Evolutionary conservation across 2,113 vertebrate species (phyloP).

Genomic region (Prinia subflava): DNA sequence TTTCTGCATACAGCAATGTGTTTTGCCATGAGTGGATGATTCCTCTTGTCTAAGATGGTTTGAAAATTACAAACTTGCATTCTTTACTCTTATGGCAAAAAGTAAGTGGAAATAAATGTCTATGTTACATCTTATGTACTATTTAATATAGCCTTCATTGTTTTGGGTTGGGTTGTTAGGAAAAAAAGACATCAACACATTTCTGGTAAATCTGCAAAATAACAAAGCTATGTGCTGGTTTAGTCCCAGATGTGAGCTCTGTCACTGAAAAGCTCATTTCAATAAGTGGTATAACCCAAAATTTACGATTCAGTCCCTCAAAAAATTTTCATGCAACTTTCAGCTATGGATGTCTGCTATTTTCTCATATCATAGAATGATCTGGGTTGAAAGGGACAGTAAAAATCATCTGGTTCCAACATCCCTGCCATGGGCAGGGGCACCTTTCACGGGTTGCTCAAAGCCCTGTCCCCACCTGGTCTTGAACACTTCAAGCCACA

Average conservation of each 20-base stretch:
- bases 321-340: neutral
- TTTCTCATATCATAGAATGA: neutral
- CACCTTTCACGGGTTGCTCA: neutral
- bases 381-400: neutral
- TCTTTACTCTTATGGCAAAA: neutral
- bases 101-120: neutral
- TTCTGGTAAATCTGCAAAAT: neutral
- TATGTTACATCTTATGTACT: neutral
- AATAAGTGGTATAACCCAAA: neutral
- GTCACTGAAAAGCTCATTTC: neutral
- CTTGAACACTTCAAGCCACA: neutral
- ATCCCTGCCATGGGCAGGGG: too few species aligned
- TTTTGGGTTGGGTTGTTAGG: neutral
- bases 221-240: neutral
- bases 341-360: neutral
- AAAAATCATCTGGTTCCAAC: neutral
- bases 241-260: rapidly evolving
- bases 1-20: neutral
- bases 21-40: neutral
- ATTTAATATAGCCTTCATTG: neutral
- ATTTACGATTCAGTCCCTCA: neutral
- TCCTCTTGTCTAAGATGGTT: neutral
- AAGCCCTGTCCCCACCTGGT: neutral
- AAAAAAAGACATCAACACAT: neutral
- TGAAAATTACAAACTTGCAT: neutral